Evolutionary conservation across 2,797 vertebrate genomes (phyloP).

Genomic region (Adrianichthys oophorus): DNA sequence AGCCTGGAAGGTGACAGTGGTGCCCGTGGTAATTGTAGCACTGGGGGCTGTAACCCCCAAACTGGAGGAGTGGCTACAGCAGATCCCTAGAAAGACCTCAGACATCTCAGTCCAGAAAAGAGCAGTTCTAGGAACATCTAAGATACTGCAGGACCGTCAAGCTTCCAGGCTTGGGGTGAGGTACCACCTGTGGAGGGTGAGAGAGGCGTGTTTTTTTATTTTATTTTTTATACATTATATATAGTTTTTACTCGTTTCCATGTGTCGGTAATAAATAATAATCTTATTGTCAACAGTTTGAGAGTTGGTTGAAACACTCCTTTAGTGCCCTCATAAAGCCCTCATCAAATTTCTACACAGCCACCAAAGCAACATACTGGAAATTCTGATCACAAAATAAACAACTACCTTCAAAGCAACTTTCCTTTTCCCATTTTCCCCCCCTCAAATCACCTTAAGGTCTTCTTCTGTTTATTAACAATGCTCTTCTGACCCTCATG

Average conservation of each 20-base stretch:
- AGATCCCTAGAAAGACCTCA: too few relatives aligned
- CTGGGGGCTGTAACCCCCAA: too few relatives aligned
- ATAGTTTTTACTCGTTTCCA: not conserved
- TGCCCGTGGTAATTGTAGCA: too few relatives aligned
- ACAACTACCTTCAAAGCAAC: not conserved
- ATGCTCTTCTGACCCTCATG: not conserved
- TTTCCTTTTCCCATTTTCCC: not conserved
- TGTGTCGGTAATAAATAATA: too few relatives aligned
- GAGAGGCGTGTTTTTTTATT: conserved; percentile 29
- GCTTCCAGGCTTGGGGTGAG: conserved; percentile 12
- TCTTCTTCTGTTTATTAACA: conserved; percentile 1
- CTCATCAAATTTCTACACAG: conserved; percentile 24
- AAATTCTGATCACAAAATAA: conserved; percentile 11
- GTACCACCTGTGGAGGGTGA: conserved; percentile 29
- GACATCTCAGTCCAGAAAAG: too few relatives aligned
- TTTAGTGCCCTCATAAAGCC: too few relatives aligned
- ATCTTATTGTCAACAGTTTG: too few relatives aligned
- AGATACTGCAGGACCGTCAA: too few relatives aligned
- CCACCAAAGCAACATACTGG: conserved; percentile 1
- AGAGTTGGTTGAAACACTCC: too few relatives aligned
- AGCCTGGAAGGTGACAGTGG: too few relatives aligned
- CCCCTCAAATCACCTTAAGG: not conserved
- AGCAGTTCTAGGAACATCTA: too few relatives aligned
- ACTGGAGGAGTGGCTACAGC: not conserved
- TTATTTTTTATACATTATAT: not conserved